Base-by-base conservation (phyloP, 2,113 vertebrate genomes). In the Beaufortia kweichowensis region DNA sequence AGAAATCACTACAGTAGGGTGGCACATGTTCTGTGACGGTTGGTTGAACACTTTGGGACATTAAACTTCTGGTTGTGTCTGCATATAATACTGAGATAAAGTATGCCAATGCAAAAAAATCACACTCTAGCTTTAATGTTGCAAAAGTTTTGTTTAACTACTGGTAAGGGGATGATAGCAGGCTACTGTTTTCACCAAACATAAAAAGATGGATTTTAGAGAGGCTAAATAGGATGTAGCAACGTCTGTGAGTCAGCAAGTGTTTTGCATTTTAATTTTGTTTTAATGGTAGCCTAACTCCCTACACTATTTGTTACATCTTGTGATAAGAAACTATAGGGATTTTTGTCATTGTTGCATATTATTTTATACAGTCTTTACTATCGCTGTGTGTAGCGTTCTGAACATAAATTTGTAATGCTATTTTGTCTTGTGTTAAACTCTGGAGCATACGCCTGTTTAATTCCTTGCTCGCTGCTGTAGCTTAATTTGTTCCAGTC, bases 261-360 rank as follows among this genome's bases (percentile, higher is more conserved):
- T 82, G 82, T 55, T 29, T 55, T 72, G 64, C 81, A 74, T 86
- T 90, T 85, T 88, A 89, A 90, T 90, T 85, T 81, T 14, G 59
- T 86, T 89, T 87, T 88, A 59, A 15, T 57, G 81, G 84, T 86
- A 75, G 29, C 73, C 24, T 26, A 14, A 39, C 17, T 43, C 43
- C 29, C 35, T 43, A 1, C 41, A 41, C 41, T 31, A n/a, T 55
- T 75, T 39, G 35, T 57, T 43, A 64, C 24, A 23, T 69, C 28
- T 55, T 69, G 19, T 53, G 46, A 63, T 66, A 33, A 71, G 35
- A 63, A 80, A 68, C 28, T 39, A 31, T 46, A 50, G 24, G 72
- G 39, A 68, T 43, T 75, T 24, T 39, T 78, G 57, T 74, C 53
- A 55, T 46, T 62, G 63, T 71, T 63, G 39, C 68, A 74, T 75